phyloP scores from a whole-genome alignment of 2,888 invertebrate species.

The Andrena bicolor region DNA sequence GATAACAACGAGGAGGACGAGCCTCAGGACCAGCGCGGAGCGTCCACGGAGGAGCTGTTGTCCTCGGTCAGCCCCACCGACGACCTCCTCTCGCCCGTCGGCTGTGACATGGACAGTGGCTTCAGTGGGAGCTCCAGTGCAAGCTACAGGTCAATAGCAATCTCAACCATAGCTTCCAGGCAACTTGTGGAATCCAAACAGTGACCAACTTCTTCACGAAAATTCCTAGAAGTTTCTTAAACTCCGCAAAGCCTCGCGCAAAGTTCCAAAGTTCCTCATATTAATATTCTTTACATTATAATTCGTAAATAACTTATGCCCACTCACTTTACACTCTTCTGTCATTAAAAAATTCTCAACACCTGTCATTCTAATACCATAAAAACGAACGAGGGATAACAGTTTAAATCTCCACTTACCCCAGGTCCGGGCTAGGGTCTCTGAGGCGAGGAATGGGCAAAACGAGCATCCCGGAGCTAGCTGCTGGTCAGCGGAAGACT shows the following conservation, averaged over 20 bases:
- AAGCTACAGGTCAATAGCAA: conserved; percentile 87
- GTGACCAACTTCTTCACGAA: background rate
- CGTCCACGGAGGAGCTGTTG: conserved; percentile 87
- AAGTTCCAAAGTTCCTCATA: too few species aligned
- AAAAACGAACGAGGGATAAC: conserved; percentile 5
- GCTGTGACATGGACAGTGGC: conserved; percentile 92
- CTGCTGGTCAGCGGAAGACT: conserved; percentile 76
- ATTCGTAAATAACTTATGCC: background rate
- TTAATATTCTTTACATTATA: background rate
- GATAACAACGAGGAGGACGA: conserved; percentile 85
- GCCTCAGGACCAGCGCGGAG: conserved; percentile 82
- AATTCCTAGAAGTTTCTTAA: too few species aligned
- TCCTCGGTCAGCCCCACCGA: conserved; percentile 89
- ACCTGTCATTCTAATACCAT: background rate
- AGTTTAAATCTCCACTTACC: conserved; percentile 23
- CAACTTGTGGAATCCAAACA: background rate
- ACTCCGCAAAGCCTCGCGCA: too few species aligned
- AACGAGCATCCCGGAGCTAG: conserved; percentile 73
- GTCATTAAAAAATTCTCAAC: background rate
- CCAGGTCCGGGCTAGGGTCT: conserved; percentile 82
- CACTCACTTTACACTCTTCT: background rate
- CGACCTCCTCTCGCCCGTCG: conserved; percentile 90
- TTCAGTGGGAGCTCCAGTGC: conserved; percentile 94
- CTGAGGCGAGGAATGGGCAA: conserved; percentile 78
- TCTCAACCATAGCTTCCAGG: background rate